Evolutionary conservation across 2,888 invertebrate species (phyloP).

Genomic region (Sarcophaga caerulescens): DNA sequence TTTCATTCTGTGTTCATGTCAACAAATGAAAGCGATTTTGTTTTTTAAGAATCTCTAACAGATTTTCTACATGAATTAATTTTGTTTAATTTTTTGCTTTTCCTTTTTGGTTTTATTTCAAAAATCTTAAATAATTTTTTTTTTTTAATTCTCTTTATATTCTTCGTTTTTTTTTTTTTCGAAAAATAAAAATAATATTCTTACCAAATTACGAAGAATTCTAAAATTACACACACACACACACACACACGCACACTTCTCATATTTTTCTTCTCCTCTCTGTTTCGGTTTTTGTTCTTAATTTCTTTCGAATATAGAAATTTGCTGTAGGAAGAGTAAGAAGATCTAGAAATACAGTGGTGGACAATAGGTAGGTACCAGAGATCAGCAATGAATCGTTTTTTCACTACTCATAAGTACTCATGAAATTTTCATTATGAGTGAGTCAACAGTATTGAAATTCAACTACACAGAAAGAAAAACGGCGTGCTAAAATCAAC

Average conservation of each 20-base stretch:
- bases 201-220: conserved; percentile 74
- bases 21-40: conserved; percentile 23
- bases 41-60: conserved; percentile 30
- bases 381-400: no score
- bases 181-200: conserved; percentile 70
- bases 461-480: no score
- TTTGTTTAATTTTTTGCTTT: conserved; percentile 26
- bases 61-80: conserved; percentile 62
- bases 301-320: neutral
- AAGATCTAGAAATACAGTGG: conserved; percentile 30
- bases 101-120: neutral
- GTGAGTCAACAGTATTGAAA: no score
- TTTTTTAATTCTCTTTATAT: conserved; percentile 42
- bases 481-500: no score
- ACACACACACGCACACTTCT: conserved; percentile 45
- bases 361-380: neutral
- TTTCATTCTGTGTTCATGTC: neutral
- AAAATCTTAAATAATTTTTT: conserved; percentile 22
- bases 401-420: no score
- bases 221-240: conserved; percentile 75
- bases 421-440: no score
- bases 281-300: neutral
- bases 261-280: no score
- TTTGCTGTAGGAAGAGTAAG: neutral
- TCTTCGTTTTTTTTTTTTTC: conserved; percentile 57